These are phyloP conservation scores for Neocrepidodera transversa DNA, from an alignment of 2,888 invertebrate species.

Conservation along the genomic window DNA sequence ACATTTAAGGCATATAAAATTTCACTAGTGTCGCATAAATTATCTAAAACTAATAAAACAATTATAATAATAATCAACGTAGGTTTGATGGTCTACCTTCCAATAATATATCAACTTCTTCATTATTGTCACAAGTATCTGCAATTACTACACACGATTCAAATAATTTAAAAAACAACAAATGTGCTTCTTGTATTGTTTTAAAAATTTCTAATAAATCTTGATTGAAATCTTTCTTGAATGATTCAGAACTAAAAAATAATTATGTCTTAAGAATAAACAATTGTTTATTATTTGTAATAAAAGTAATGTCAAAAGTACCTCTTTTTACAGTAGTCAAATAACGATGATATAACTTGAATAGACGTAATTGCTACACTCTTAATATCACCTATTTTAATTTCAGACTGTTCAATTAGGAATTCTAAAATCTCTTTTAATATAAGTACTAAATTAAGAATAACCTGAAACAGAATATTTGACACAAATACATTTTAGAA, in stretches of 20 bases:
- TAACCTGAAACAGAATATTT: conserved; percentile 34
- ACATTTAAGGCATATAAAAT: conserved; percentile 62
- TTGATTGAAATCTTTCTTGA: conserved; percentile 41
- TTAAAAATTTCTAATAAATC: conserved; percentile 47
- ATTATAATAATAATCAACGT: not conserved
- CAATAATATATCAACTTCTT: conserved; percentile 36
- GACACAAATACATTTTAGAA: too few relatives aligned
- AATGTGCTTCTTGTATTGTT: conserved; percentile 43
- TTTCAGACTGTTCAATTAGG: conserved; percentile 21
- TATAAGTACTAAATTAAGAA: conserved; percentile 38
- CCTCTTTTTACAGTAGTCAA: conserved; percentile 42
- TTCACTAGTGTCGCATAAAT: conserved; percentile 62
- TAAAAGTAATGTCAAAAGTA: conserved; percentile 25
- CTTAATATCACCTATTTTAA: conserved; percentile 26
- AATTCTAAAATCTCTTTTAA: conserved; percentile 37
- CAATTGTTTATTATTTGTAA: not conserved
- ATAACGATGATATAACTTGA: conserved; percentile 34
- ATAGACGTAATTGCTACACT: conserved; percentile 30
- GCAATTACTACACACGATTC: conserved; percentile 32
- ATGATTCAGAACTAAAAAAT: conserved; percentile 45
- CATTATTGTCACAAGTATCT: conserved; percentile 31
- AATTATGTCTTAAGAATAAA: not conserved
- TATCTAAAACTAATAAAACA: conserved; percentile 58
- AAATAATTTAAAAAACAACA: conserved; percentile 42
- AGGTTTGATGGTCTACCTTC: conserved; percentile 43